These are phyloP conservation scores for Bombus soroeensis DNA, from an alignment of 1,140 invertebrate genomes.

Conservation along the genomic window DNA sequence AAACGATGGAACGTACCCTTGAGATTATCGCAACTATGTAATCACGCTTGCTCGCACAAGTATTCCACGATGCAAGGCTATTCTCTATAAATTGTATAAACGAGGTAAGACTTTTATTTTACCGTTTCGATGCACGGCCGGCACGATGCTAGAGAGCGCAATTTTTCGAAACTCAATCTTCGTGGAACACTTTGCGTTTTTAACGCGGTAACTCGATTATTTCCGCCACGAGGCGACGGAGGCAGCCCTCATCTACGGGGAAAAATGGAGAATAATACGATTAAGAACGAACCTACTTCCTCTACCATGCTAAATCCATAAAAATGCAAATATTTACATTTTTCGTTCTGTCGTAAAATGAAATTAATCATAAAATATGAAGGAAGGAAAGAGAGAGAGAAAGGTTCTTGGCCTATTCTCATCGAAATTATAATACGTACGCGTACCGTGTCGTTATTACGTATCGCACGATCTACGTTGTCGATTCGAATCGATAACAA, in stretches of 20 bases:
- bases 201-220: conserved; percentile 16
- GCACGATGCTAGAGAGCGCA: not conserved
- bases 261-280: not conserved
- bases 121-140: not conserved
- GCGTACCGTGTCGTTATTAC: too few species aligned
- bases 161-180: conserved; percentile 19
- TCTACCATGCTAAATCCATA: not conserved
- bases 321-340: not conserved
- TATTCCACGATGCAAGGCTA: too few species aligned
- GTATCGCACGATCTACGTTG: too few species aligned
- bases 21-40: rapidly evolving
- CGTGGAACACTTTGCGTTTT: not conserved
- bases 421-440: too few species aligned
- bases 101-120: too few species aligned
- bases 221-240: not conserved
- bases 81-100: too few species aligned
- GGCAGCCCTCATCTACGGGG: not conserved
- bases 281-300: not conserved
- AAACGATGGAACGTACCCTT: too few species aligned
- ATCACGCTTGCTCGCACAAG: too few species aligned
- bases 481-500: too few species aligned
- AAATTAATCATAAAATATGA: not conserved
- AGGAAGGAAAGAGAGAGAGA: too few species aligned
- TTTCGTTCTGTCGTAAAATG: not conserved
- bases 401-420: too few species aligned